A percentile compares a stretch with the other conserved stretches of the same genome.
These are phyloP conservation scores for Phoenicopterus ruber DNA, from an alignment of 2,113 vertebrate species.

Conservation along the genomic window DNA sequence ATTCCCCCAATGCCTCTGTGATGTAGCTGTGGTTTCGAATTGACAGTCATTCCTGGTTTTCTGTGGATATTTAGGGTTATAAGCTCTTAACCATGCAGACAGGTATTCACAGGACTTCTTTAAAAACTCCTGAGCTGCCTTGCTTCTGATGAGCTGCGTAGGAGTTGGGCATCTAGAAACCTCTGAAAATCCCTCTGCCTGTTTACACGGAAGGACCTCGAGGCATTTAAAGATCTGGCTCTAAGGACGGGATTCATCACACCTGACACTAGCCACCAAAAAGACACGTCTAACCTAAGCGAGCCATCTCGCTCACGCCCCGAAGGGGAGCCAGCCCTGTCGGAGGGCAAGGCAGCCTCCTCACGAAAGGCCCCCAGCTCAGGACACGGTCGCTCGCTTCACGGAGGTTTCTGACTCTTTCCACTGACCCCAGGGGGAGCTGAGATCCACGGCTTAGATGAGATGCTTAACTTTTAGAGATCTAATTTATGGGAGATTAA, in stretches of 20 bases:
- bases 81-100: not conserved
- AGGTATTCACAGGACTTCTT: not conserved
- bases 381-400: fast-evolving
- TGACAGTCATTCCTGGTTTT: not conserved
- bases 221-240: not conserved
- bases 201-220: not conserved
- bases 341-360: not conserved
- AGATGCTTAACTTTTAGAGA: not conserved
- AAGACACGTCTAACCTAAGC: not conserved
- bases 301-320: not conserved
- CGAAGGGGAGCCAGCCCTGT: not conserved
- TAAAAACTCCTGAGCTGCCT: not conserved
- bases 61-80: not conserved
- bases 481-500: not conserved
- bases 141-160: not conserved
- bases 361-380: not conserved
- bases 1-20: not conserved
- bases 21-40: not conserved
- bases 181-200: not conserved
- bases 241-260: not conserved
- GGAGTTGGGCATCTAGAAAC: not conserved
- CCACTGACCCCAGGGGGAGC: not conserved
- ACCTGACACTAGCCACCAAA: not conserved
- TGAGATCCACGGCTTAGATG: not conserved
- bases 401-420: not conserved